Base-by-base conservation (phyloP, 2,797 vertebrate genomes). In the Nannoperca australis region DNA sequence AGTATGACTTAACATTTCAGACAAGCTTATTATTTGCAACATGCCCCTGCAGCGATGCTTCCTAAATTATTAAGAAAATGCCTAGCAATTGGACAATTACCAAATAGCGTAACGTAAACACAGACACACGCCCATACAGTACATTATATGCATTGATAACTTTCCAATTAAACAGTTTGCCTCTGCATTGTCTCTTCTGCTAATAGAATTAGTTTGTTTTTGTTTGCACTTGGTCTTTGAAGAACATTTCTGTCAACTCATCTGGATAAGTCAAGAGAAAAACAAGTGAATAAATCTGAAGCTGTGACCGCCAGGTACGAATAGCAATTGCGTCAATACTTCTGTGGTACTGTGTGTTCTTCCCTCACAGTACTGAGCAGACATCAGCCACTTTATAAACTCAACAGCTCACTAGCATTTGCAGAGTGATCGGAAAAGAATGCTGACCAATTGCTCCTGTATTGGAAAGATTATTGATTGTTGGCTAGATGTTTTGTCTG, bases 381-480 rank as follows among this genome's bases (percentile, higher is more conserved):
- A 74, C 65, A 59, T 24, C 40, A 27, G 44, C 17, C 55, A 17
- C 60, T 77, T 67, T 42, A 68, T 55, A 47, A 77, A 70, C 18
- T 44, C 24, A 42, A 56, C 61, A 55, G 38, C 54, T 76, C 38
- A 44, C 44, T 27, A 62, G 54, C 54, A 45, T 81, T 69, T 50
- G 47, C 60, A 64, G 30, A 60, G 55, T 12, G 51, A 76, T 67
- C n/a, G 2, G 14, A 50, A 61, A 60, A 70, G 47, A 62, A 73
- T 11, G 64, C 69, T 70, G 69, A 84, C 60, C 49, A 24, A 44
- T 22, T 30, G 38, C 18, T 62, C 18, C 47, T 40, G 38, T 70
- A 61, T 81, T 45, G 44, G 40, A 45, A 60, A 34, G 50, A 59
- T 40, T n/a, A 81, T 81, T 73, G 75, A 81, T 66, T 18, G 44